Conservation (phyloP, 2,113 vertebrate species). For the Alligator mississippiensis region DNA sequence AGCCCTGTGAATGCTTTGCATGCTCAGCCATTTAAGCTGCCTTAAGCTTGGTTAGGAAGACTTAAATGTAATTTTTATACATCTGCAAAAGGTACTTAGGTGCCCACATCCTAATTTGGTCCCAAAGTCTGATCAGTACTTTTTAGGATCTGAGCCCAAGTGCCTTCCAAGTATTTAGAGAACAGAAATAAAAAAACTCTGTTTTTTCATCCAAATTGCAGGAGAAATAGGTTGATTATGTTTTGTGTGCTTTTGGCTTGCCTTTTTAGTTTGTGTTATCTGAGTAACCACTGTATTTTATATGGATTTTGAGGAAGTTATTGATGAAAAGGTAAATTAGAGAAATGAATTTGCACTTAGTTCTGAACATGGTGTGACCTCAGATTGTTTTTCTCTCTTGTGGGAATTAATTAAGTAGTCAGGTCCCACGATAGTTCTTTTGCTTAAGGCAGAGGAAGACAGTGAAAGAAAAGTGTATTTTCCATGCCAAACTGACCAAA, state of each 20-base stretch:
- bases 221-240: background rate
- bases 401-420: background rate
- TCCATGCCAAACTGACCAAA: background rate
- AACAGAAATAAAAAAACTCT: background rate
- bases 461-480: background rate
- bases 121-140: background rate
- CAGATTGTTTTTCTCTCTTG: background rate
- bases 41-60: no score
- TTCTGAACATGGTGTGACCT: background rate
- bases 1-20: no score
- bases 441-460: background rate
- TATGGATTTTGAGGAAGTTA: background rate
- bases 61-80: no score
- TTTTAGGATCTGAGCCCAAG: background rate
- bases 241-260: background rate
- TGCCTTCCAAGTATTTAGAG: background rate
- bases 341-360: background rate
- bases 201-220: background rate
- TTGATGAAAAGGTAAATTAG: background rate
- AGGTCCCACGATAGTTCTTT: background rate
- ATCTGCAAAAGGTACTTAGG: no score
- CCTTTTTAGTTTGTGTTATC: background rate
- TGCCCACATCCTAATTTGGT: no score
- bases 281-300: rapidly evolving
- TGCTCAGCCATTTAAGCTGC: no score